Evolutionary conservation across 1,140 invertebrate species (phyloP).

Genomic region (Penaeus vannamei): DNA sequence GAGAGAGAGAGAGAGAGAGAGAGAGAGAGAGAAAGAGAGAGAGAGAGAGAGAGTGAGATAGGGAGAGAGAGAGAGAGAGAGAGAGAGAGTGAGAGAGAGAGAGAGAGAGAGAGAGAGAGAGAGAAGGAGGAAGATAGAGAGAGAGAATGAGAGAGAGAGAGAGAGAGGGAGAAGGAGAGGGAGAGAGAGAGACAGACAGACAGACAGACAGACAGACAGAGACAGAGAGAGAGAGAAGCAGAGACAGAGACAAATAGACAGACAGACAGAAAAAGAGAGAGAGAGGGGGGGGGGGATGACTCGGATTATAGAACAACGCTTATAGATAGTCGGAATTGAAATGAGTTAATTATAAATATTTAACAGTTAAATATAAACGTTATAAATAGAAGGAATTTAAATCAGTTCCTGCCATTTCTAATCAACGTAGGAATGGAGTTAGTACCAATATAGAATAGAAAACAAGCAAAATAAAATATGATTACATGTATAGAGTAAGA

Average conservation of each 20-base stretch:
- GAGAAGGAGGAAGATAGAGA: background rate
- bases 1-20: constrained; percentile 9
- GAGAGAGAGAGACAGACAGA: background rate
- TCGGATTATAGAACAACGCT: constrained; percentile 9
- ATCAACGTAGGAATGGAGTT: too few species aligned
- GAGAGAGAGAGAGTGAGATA: constrained; percentile 3
- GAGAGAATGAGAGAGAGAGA: background rate
- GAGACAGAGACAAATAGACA: too few species aligned
- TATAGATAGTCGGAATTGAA: too few species aligned
- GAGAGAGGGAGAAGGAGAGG: background rate
- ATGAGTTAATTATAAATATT: too few species aligned
- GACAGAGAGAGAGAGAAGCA: too few species aligned
- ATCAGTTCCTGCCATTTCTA: too few species aligned
- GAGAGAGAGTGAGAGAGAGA: background rate
- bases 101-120: background rate
- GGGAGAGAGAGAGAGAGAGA: background rate
- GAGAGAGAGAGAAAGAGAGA: background rate
- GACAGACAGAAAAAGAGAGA: too few species aligned
- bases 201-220: background rate
- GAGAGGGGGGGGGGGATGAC: background rate
- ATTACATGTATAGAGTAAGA: too few species aligned
- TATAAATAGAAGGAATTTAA: too few species aligned
- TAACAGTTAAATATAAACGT: too few species aligned
- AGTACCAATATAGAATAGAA: too few species aligned
- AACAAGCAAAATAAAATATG: too few species aligned